Evolutionary conservation across 2,797 vertebrate genomes (phyloP), one percentile per base, ranked within the genome.

Genomic region (Acanthornis magna): DNA sequence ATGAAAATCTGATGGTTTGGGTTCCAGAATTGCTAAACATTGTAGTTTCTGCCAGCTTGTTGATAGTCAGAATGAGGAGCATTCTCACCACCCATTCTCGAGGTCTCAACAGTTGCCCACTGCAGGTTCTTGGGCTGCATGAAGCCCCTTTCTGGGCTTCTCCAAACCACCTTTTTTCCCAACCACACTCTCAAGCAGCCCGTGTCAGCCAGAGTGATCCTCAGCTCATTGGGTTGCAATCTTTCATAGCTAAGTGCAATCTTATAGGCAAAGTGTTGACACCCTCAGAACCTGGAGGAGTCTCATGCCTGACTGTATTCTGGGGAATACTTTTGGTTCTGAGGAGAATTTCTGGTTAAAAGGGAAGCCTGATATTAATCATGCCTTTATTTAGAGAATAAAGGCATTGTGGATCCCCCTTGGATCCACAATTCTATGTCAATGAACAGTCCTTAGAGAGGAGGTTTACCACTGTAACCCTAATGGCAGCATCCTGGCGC

Each of bases 31-130:
- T 75, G 43, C 74, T 71, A 32, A 79, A 77, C 19, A 60, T 11
- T 34, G 57, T 30, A 2, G 12, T 48, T 88, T 83, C 53, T 80
- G n/a, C 25, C 38, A 53, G 20, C 34, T 40, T 15, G 14, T 29
- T 63, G 53, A 54, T 7, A 38, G 26, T 32, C 42, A 47, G 47
- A 63, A 54, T 2, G 32, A 87, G 34, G 25, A 91, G 42, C 5
- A 8, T 38, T 57, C 53, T 60, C 60, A 48, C 4, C 4, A 1
- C 32, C 45, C 50, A 22, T 0, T 0, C 48, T 40, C 0, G 0
- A 53, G 19, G 30, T 67, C 32, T 60, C 60, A 32, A 3, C 34
- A 63, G 42, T 19, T 53, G 74, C 15, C 32, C 29, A 38, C 19
- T 38, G 18, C 32, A 53, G 61, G 22, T 30, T 43, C 48, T 27